phyloP scores from a whole-genome alignment of 2,113 vertebrate species.

The Neogale vison region DNA sequence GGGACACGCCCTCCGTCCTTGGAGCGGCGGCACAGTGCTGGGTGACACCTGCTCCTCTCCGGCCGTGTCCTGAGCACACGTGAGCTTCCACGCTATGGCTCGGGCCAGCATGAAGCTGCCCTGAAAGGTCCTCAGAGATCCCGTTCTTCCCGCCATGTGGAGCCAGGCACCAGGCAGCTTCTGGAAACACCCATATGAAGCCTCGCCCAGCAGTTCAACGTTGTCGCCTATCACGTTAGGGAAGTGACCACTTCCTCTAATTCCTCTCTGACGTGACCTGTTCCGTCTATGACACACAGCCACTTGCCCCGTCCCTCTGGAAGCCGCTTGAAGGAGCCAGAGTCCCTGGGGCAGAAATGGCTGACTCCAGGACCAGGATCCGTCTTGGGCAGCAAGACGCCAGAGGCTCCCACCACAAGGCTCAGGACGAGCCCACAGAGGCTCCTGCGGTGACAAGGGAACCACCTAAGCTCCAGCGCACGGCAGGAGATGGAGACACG shows the following conservation, averaged over 20 bases:
- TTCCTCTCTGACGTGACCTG: neutral
- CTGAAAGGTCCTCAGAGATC: neutral
- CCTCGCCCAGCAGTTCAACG: accelerated
- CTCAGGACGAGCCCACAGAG: neutral
- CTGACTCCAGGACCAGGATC: neutral
- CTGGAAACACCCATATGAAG: neutral
- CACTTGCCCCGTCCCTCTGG: neutral
- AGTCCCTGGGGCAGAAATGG: neutral
- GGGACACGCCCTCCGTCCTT: neutral
- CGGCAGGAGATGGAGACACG: accelerated
- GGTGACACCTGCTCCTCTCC: neutral
- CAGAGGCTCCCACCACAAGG: neutral
- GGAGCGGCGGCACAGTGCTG: neutral
- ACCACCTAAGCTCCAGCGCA: too few relatives aligned
- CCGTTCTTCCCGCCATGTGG: accelerated
- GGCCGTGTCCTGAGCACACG: neutral
- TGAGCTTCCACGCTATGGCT: accelerated
- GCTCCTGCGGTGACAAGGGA: neutral
- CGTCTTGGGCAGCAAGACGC: neutral
- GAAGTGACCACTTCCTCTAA: neutral
- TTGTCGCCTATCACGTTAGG: too few relatives aligned
- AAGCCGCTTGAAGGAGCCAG: neutral
- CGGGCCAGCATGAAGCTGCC: neutral
- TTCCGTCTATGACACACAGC: accelerated
- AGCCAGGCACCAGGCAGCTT: neutral